phyloP scores from a whole-genome alignment of 92 coral and sea anemone species.

The Chrysogorgia sp. region DNA sequence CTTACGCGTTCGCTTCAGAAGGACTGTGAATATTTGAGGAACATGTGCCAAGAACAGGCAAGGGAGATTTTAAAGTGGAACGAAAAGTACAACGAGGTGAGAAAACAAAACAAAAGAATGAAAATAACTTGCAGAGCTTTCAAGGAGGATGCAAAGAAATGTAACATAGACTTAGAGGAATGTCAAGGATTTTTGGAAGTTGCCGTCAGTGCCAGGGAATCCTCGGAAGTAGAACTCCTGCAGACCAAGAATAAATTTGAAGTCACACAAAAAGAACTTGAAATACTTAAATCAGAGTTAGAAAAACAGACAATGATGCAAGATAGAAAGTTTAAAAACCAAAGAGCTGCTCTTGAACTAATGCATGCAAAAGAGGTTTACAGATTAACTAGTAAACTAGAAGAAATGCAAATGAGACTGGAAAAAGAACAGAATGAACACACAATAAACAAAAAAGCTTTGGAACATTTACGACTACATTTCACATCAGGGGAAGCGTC shows the following conservation, averaged over 20 bases:
- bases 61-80: conserved; percentile 58
- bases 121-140: conserved; percentile 85
- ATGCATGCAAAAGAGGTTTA: conserved; percentile 55
- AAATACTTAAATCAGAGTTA: conserved; percentile 53
- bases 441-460: conserved; percentile 71
- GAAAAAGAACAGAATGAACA: conserved; percentile 73
- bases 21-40: conserved; percentile 63
- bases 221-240: conserved; percentile 61
- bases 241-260: conserved; percentile 52
- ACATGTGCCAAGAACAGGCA: conserved; percentile 43
- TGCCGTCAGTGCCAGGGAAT: conserved; percentile 43
- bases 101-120: conserved; percentile 51
- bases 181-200: conserved; percentile 52
- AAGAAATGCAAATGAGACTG: conserved; percentile 49
- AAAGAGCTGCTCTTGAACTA: conserved; percentile 22
- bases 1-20: conserved; percentile 67
- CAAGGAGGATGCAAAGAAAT: conserved; percentile 75
- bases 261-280: conserved; percentile 41
- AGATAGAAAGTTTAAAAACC: conserved; percentile 62
- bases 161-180: conserved; percentile 57
- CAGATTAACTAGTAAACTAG: conserved; percentile 58
- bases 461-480: conserved; percentile 82
- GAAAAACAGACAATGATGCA: conserved; percentile 52
- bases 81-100: conserved; percentile 61
- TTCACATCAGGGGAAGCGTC: conserved; percentile 49